Conservation (phyloP, 2,888 invertebrate genomes). For the Zaprionus obscuricornis region DNA sequence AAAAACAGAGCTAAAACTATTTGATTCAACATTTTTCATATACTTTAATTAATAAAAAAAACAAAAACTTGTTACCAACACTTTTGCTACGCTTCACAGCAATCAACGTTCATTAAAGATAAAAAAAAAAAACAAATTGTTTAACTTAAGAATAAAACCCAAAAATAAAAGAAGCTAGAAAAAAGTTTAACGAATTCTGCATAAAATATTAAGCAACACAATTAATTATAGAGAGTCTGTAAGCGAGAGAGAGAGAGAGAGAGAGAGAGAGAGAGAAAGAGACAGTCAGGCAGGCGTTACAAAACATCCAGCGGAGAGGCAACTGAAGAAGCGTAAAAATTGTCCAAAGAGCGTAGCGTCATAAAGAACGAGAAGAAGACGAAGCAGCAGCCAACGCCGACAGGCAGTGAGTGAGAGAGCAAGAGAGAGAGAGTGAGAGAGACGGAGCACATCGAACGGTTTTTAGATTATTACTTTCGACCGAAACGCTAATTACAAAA, state of each 20-base stretch:
- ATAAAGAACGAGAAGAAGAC: not conserved
- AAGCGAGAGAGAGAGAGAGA: no score
- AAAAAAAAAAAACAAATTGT: conserved; percentile 17
- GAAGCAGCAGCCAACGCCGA: not conserved
- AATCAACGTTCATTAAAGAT: conserved; percentile 42
- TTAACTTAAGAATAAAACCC: conserved; percentile 9
- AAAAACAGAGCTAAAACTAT: no score
- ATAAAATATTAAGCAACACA: no score
- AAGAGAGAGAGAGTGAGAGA: not conserved
- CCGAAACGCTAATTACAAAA: conserved; percentile 61
- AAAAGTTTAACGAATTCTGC: conserved; percentile 19
- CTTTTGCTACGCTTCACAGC: conserved; percentile 46
- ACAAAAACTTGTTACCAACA: conserved; percentile 51
- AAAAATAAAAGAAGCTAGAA: conserved; percentile 2
- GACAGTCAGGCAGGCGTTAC: conserved; percentile 56
- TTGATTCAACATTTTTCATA: conserved; percentile 6
- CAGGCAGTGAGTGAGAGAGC: conserved; percentile 1
- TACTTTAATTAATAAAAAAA: conserved; percentile 62
- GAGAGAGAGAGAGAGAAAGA: not conserved
- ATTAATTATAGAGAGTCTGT: no score
- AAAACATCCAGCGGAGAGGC: conserved; percentile 35
- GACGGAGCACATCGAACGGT: conserved; percentile 48
- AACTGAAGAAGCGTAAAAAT: conserved; percentile 57
- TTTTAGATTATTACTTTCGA: conserved; percentile 24
- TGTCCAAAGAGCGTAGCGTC: conserved; percentile 8